Evolutionary conservation across 2,113 vertebrate species (phyloP).

Genomic region (Phaethornis superciliosus): DNA sequence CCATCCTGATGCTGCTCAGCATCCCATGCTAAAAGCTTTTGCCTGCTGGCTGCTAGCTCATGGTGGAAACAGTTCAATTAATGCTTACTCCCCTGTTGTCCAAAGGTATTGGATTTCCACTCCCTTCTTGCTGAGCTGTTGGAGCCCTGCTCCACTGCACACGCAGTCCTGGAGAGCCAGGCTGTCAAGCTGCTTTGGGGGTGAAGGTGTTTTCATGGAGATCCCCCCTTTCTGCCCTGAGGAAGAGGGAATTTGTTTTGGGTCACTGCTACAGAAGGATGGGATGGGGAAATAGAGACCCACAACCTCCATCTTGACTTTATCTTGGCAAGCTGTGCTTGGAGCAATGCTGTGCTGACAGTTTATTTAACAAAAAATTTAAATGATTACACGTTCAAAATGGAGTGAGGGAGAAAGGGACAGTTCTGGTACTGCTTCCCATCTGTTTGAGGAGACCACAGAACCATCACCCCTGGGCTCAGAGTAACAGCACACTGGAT

Average conservation of each 20-base stretch:
- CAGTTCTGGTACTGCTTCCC: not conserved
- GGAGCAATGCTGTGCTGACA: not conserved
- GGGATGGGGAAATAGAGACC: not conserved
- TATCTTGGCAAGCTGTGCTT: not conserved
- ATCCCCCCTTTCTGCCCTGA: not conserved
- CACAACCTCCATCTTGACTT: not conserved
- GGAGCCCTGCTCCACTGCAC: rapidly evolving
- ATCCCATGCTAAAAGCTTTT: not conserved
- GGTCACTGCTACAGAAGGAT: not conserved
- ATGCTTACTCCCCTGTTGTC: not conserved
- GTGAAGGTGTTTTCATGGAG: not conserved
- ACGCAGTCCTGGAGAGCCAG: not conserved
- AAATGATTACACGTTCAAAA: not conserved
- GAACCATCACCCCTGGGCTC: rapidly evolving
- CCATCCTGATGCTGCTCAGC: rapidly evolving
- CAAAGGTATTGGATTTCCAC: not conserved
- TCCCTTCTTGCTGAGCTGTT: not conserved
- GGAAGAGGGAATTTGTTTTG: not conserved
- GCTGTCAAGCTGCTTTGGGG: not conserved
- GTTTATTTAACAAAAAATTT: not conserved
- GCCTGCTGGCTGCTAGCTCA: not conserved
- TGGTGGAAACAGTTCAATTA: slow-evolving; percentile 24
- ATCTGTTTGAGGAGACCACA: not conserved
- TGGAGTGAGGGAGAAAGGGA: not conserved
- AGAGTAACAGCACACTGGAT: not conserved